phyloP scores from a whole-genome alignment of 1,140 invertebrate genomes.

The Drosophila kohkoa region DNA sequence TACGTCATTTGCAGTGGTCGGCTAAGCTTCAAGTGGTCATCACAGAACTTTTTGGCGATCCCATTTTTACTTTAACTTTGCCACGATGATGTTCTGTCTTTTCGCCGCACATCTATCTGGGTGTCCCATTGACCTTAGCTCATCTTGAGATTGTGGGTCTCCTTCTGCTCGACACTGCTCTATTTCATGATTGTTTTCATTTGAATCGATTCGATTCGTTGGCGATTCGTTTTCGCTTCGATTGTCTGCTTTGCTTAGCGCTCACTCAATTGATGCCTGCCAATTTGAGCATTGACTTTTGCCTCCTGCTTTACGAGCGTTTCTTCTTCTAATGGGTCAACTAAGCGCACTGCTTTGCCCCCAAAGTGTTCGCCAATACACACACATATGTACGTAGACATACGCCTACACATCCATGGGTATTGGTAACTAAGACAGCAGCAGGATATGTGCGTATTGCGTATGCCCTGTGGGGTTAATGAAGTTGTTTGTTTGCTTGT shows the following conservation, averaged over 20 bases:
- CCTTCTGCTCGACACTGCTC: constrained; percentile 20
- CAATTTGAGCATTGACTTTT: constrained; percentile 73
- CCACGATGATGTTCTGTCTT: constrained; percentile 3
- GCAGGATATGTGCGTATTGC: constrained; percentile 44
- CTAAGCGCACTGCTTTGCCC: constrained; percentile 61
- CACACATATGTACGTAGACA: neutral
- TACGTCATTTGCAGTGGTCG: constrained; percentile 55
- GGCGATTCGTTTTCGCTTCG: constrained; percentile 29
- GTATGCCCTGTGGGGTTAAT: constrained; percentile 74
- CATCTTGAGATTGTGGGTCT: constrained; percentile 7
- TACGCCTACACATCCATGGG: constrained; percentile 18
- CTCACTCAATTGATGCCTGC: constrained; percentile 71
- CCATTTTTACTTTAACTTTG: constrained; percentile 37
- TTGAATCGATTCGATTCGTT: constrained; percentile 41
- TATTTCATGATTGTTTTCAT: constrained; percentile 76
- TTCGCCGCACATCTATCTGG: constrained; percentile 26
- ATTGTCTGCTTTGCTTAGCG: constrained; percentile 79
- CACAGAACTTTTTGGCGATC: constrained; percentile 57
- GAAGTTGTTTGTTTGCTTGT: constrained; percentile 79
- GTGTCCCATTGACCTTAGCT: constrained; percentile 52
- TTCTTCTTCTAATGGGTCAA: constrained; percentile 72
- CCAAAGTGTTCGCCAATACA: constrained; percentile 45
- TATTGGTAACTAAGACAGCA: constrained; percentile 24
- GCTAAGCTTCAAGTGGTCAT: constrained; percentile 67
- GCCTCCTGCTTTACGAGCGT: constrained; percentile 60